Evolutionary conservation across 2,888 invertebrate genomes (phyloP), one percentile per base, ranked within the genome.

Genomic region (Drosophila hamatofila): DNA sequence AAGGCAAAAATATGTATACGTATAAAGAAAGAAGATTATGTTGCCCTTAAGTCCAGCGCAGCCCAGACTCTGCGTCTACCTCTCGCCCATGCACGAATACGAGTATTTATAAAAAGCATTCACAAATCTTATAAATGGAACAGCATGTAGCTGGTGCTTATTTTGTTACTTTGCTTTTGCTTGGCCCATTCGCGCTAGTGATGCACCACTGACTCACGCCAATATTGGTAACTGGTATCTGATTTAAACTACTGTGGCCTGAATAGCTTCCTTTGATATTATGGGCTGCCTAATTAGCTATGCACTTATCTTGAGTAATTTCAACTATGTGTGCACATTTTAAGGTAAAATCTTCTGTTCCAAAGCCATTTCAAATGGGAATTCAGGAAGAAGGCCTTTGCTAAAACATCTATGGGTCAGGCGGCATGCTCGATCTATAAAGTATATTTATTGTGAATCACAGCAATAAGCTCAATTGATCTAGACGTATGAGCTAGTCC

Each of bases 111-210:
- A 81, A 89, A 84, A 75, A 79, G 88, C 83, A 73, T 85, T 84
- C 89, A 84, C 83, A 88, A 83, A 83, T 84, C 90, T 84, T 84
- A 63, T 80, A 80, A 77, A 86, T 83, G 89, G 81, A 83, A 82
- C 90, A 88, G 90, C 83, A 73, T 85, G 90, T 75, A 70, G 81
- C 62, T 54, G 25, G 23, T 56, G 65, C 65, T 72, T 65, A 61
- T 57, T 60, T 71, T 61, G 57, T 63, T 64, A 51, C 39, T 52
- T 54, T 54, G 25, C 51, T 33, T 69, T 81, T 64, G 35, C 35
- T 41, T 44, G 46, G 27, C n/a, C 49, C 57, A 44, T 80, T 65
- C 65, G 71, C 52, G 16, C 37, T 69, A 81, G 78, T 33, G 77
- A 77, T 81, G 78, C 79, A 63, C 52, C 58, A 54, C 57, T 57